Base-by-base conservation (phyloP, 64 coral and sea anemone species). In the Montipora foliosa region DNA sequence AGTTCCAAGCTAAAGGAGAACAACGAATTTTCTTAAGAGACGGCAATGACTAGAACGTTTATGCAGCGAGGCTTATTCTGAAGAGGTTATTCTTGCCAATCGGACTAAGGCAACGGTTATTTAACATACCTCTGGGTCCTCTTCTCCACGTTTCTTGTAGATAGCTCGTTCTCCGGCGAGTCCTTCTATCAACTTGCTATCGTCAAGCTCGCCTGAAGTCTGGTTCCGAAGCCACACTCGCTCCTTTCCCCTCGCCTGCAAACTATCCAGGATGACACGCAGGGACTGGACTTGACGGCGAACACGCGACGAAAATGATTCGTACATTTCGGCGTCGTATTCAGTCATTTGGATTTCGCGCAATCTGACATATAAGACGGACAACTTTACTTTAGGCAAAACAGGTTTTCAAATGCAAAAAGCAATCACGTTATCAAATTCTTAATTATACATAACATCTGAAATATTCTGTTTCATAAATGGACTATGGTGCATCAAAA, bases 161-260 rank as follows among this genome's bases (percentile, higher is more conserved):
- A 99, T 99, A 4, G 94, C 71, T 55, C 94, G 89, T 92, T 99
- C 98, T 80, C 98, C 98, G 6, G 98, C 90, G 72, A 99, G 75
- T 20, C 98, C 95, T 67, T 99, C 98, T 48, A 99, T 99, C 61
- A 99, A 87, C 92, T 99, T 99, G 44, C 92, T 88, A 52, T 99
- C 98, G 75, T 99, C 98, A 59, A 99, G 79, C 82, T 99, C 98
- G 73, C 98, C 98, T 57, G 95, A 99, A 21, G 98, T 94, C 89
- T 99, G 98, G 89, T 99, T 93, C 82, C 98, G 98, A 96, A 99
- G 89, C 98, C 98, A 99, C 1, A 96, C 89, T 77, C 98, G 89
- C 79, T 99, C 98, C 64, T 91, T 80, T 62, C 95, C 91, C 64
- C 94, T 91, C 0, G 98, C 98, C 67, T 99, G 98, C 44, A 99